Evolutionary conservation across 2,113 vertebrate genomes (phyloP), one percentile per base, ranked within the genome.

Genomic region (Corvus cornix): DNA sequence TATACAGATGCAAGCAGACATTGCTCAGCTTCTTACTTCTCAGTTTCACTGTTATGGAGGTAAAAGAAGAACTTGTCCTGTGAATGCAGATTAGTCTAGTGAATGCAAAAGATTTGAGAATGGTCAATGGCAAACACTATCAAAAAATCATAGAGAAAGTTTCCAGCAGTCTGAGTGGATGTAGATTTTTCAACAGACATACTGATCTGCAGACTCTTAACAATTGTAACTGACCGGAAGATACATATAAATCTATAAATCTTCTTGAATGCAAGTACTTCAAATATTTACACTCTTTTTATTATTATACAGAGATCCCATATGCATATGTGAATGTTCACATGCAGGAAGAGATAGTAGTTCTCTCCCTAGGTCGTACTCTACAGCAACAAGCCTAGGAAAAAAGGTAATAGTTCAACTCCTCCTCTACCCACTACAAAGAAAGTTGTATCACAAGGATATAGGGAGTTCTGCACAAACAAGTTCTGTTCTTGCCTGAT

Each of bases 211-310:
- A 83, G 55, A 62, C 55, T 86, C 49, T 66, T 37, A 51, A 59
- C 16, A 37, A 78, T n/a, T 0, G 0, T 53, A 84, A 86, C 33
- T 76, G 66, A 74, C 39, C 1, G 0, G 7, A 55, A 63, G 33
- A 90, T 15, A 79, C 5, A 63, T 4, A 58, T 9, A 58, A 35
- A 59, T 23, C 39, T 44, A 13, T 28, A 28, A 43, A 35, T 78
- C 23, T 69, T 59, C 31, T 68, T 83, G 24, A 92, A 77, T 19
- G 19, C 6, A 58, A 69, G 23, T 31, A 77, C 16, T 92, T 85
- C 18, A 74, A 72, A 72, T 74, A 59, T 53, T 92, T 48, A 83
- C 26, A 58, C 3, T 68, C 19, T 76, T 92, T 44, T 76, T 30
- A 88, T 56, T 60, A 76, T 24, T 46, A 51, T 9, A 58, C 7